These are phyloP conservation scores for Tillus elongatus DNA, from an alignment of 2,888 invertebrate genomes.

Conservation along the genomic window DNA sequence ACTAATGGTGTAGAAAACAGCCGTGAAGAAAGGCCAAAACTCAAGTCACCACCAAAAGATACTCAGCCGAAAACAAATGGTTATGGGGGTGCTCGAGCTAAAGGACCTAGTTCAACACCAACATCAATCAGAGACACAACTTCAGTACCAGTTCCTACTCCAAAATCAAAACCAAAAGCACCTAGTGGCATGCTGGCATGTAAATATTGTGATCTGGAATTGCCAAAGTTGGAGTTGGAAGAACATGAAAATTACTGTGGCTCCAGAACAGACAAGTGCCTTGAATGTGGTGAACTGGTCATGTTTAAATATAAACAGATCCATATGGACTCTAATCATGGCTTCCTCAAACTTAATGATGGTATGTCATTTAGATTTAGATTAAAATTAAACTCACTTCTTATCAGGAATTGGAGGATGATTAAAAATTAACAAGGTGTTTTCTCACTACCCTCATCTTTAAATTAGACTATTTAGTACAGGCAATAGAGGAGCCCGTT, in stretches of 20 bases:
- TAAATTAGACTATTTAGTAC: too few species aligned
- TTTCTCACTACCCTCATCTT: too few species aligned
- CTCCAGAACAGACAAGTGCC: slow-evolving; percentile 59
- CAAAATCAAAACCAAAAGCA: slow-evolving; percentile 5
- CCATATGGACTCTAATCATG: slow-evolving; percentile 58
- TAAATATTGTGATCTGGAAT: slow-evolving; percentile 57
- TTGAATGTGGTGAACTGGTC: slow-evolving; percentile 57
- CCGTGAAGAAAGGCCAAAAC: too few species aligned
- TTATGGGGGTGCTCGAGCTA: too few species aligned
- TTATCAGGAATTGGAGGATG: too few species aligned
- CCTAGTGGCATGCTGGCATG: slow-evolving; percentile 44
- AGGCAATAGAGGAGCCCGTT: too few species aligned
- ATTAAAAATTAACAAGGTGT: too few species aligned
- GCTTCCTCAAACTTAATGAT: slow-evolving; percentile 52
- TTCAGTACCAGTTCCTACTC: too few species aligned
- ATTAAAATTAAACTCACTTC: too few species aligned
- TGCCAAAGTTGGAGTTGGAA: slow-evolving; percentile 50
- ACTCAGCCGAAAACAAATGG: too few species aligned
- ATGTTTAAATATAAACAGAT: slow-evolving; percentile 59
- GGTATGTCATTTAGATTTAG: slow-evolving; percentile 41
- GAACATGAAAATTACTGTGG: slow-evolving; percentile 64
- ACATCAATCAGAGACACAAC: too few species aligned
- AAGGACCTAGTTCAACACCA: slow-evolving; percentile 4
- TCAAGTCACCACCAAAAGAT: not conserved
- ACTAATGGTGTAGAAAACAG: too few species aligned